A percentile compares a stretch with the other conserved stretches of the same genome.
Evolutionary conservation across 2,113 vertebrate genomes (phyloP).

Genomic region (Cheirogaleus medius): DNA sequence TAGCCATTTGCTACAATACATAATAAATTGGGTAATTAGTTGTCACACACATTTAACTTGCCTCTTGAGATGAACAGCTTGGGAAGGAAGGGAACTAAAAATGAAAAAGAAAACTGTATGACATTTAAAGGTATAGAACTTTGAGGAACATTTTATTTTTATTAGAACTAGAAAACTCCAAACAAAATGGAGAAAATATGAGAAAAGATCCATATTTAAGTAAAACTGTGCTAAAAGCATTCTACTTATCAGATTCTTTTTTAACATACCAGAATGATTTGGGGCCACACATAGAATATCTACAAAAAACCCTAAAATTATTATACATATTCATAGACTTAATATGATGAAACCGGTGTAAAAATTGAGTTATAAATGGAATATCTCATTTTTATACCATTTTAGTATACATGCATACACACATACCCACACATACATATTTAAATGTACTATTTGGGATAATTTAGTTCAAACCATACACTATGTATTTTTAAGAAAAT

Average conservation of each 20-base stretch:
- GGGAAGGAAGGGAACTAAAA: constrained; percentile 93
- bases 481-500: background rate
- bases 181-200: constrained; percentile 1
- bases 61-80: constrained; percentile 95
- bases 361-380: background rate
- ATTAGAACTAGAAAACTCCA: background rate
- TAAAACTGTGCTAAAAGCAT: background rate
- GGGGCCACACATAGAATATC: background rate
- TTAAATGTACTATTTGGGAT: background rate
- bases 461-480: background rate
- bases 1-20: constrained; percentile 76
- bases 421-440: background rate
- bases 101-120: constrained; percentile 84
- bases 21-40: constrained; percentile 75
- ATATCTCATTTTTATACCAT: background rate
- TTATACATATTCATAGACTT: background rate
- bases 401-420: background rate
- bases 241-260: background rate
- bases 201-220: background rate
- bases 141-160: background rate
- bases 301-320: background rate
- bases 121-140: constrained; percentile 66
- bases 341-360: background rate
- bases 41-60: constrained; percentile 87
- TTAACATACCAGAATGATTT: background rate